Base-by-base conservation (phyloP, 2,888 invertebrate genomes). In the Drosophila differens region DNA sequence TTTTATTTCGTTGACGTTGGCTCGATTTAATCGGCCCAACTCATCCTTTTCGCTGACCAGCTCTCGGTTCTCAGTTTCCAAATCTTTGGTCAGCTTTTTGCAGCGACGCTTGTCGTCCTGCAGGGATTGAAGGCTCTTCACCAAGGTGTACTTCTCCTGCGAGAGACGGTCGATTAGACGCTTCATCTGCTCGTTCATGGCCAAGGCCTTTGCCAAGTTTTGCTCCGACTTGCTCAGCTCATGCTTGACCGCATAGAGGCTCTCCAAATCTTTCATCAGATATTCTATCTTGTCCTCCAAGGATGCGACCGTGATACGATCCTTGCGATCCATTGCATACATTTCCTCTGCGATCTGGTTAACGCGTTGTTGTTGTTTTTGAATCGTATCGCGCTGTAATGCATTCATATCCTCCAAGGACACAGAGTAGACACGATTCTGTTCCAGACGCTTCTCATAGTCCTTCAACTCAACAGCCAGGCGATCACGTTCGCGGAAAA, bases 401-500 rank as follows among this genome's bases (percentile, higher is more conserved):
- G 54, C 53, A 10, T 81, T 61, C 2, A 79, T 61, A 1, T 2
- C 25, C 65, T 93, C 93, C 66, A 93, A 49, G 0, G 89, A 82
- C 7, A 90, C 88, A 0, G 90, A 75, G 67, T 93, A 93, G 39
- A 75, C 71, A 1, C 93, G 89, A 74, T 93, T 90, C 9, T 85
- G 60, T 62, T 92, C 83, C 16, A 93, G 73, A 3, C 93, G 92
- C 44, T 89, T 91, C 63, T 90, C 86, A 37, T 92, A 72, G 19
- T 93, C 93, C 19, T 67, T 76, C 3, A 93, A 76, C 39, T 93
- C 93, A 0, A 74, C 85, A 70, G 91, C 90, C 47, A 93, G 75
- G 1, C 93, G 92, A 83, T 93, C 93, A 1, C 93, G 90, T 71
- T 93, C 93, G 4, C 91, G 88, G 47, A 90, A 88, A 9, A 86